Conservation (phyloP, 2,888 invertebrate species). For the Podabrus alpinus region DNA sequence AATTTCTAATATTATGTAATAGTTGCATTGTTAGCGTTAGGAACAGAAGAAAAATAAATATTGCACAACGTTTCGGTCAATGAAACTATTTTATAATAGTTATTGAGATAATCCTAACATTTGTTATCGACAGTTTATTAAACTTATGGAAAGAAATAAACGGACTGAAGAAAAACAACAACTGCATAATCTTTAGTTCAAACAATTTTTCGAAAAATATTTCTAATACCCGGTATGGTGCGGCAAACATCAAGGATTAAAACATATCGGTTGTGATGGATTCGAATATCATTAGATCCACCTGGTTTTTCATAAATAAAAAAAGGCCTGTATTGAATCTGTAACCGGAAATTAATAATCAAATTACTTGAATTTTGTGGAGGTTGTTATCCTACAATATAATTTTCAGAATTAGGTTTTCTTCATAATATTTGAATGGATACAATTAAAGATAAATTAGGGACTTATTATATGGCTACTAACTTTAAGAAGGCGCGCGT, state of each 20-base stretch:
- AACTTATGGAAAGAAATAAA: background rate
- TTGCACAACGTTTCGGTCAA: background rate
- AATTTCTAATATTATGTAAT: too few species aligned
- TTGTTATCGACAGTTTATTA: background rate
- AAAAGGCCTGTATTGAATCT: too few species aligned
- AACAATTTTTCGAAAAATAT: too few species aligned
- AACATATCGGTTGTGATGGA: too few species aligned
- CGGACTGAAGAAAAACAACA: too few species aligned
- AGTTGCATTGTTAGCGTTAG: background rate
- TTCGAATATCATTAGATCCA: too few species aligned
- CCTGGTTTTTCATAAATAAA: too few species aligned
- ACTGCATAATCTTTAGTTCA: too few species aligned
- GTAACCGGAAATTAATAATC: background rate
- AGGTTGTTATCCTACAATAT: background rate
- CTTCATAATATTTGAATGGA: background rate
- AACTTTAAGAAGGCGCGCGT: background rate
- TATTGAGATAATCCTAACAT: background rate
- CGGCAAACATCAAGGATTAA: too few species aligned
- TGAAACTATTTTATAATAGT: background rate
- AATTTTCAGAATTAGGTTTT: background rate
- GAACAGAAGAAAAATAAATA: background rate
- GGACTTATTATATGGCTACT: background rate
- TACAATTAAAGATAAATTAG: background rate
- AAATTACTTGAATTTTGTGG: background rate
- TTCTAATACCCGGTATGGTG: too few species aligned